Percentiles rank a stretch among this genome's conserved stretches.
These are phyloP conservation scores for Myoxocephalus aenaeus DNA, from an alignment of 2,797 vertebrate species.

Conservation along the genomic window DNA sequence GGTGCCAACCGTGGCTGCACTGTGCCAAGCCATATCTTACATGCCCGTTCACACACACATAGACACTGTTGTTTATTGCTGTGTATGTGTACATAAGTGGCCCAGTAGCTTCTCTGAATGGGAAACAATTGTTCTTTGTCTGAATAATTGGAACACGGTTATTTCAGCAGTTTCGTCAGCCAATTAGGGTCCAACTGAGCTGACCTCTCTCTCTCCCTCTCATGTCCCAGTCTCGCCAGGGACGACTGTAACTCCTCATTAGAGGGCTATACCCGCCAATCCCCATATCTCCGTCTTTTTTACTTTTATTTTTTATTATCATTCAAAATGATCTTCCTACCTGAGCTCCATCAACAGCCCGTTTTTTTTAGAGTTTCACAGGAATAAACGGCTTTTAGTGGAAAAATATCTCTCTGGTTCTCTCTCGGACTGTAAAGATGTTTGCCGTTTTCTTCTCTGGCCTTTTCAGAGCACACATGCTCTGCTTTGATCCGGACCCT, in stretches of 20 bases:
- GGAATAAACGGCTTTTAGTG: constrained; percentile 23
- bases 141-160: constrained; percentile 79
- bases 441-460: constrained; percentile 43
- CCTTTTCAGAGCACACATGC: constrained; percentile 51
- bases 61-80: constrained; percentile 64
- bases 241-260: constrained; percentile 57
- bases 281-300: constrained; percentile 30
- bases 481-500: constrained; percentile 72
- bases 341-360: background rate
- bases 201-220: constrained; percentile 31
- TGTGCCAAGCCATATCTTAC: constrained; percentile 43
- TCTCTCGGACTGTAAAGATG: constrained; percentile 50
- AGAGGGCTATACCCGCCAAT: constrained; percentile 27
- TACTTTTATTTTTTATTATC: background rate
- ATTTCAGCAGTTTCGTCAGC: constrained; percentile 70
- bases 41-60: constrained; percentile 53
- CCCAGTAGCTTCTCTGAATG: constrained; percentile 59
- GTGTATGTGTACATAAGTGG: constrained; percentile 60
- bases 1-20: constrained; percentile 33
- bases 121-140: constrained; percentile 75
- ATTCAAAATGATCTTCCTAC: background rate
- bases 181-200: constrained; percentile 69
- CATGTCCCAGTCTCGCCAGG: constrained; percentile 40
- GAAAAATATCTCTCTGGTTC: constrained; percentile 27
- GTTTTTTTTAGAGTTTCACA: background rate